Evolutionary conservation across 2,113 vertebrate genomes (phyloP).

Genomic region (Lophotis ruficrista): DNA sequence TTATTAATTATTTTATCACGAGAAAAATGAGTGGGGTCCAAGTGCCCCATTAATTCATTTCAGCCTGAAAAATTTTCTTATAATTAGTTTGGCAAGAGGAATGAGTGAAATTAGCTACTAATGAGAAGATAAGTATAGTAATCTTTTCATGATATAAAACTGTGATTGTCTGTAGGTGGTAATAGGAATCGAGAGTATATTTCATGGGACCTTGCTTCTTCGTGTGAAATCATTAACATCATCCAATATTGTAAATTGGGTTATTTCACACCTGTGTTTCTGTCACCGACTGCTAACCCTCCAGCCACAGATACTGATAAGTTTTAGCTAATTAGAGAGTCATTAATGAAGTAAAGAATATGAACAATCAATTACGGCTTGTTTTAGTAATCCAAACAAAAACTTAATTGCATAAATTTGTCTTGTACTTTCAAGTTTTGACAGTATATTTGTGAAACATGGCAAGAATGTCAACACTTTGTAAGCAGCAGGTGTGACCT

Average conservation of each 20-base stretch:
- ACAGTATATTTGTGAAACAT: conserved; percentile 39
- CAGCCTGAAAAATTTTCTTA: conserved; percentile 61
- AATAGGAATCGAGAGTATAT: conserved; percentile 64
- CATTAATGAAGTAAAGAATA: conserved; percentile 71
- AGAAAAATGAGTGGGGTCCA: conserved; percentile 69
- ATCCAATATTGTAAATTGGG: conserved; percentile 68
- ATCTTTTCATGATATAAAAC: conserved; percentile 71
- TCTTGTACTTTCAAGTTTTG: conserved; percentile 54
- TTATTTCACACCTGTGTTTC: conserved; percentile 76
- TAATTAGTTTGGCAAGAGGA: conserved; percentile 78
- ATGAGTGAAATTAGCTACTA: conserved; percentile 77
- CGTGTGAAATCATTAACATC: conserved; percentile 71
- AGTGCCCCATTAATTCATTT: conserved; percentile 74
- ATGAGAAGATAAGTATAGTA: conserved; percentile 78
- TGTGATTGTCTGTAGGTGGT: conserved; percentile 69
- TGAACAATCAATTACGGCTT: conserved; percentile 70
- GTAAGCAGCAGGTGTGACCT: conserved; percentile 40
- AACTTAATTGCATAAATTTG: conserved; percentile 59
- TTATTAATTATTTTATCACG: conserved; percentile 69
- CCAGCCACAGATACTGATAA: conserved; percentile 64
- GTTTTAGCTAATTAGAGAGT: conserved; percentile 72
- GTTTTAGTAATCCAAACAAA: conserved; percentile 65
- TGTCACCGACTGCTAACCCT: conserved; percentile 67
- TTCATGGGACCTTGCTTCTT: conserved; percentile 64
- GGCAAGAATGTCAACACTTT: conserved; percentile 40